Percentiles rank a stretch among this genome's conserved stretches.
Evolutionary conservation across 2,797 vertebrate genomes (phyloP).

Genomic region (Neosilurus hyrtlii): DNA sequence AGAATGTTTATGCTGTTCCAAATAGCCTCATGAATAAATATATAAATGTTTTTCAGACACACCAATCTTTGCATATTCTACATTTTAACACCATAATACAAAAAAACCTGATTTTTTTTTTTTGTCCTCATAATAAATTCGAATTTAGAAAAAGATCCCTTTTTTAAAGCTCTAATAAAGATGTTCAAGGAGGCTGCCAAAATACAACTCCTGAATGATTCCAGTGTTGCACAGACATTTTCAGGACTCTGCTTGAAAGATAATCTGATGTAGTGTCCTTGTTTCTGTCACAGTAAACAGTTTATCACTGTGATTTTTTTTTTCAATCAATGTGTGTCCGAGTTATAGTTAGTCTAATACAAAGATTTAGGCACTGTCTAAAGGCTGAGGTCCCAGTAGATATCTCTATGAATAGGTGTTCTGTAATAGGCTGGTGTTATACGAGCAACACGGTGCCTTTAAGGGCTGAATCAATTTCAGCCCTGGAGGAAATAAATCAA

Average conservation of each 20-base stretch:
- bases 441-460: no score
- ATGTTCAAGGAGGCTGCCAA: neutral
- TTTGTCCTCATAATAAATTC: neutral
- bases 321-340: no score
- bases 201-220: neutral
- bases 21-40: neutral
- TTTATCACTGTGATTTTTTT: neutral
- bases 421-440: no score
- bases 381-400: no score
- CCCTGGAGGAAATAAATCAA: no score
- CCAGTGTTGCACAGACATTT: neutral
- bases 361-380: no score
- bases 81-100: neutral
- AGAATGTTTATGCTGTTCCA: neutral
- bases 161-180: neutral
- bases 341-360: no score
- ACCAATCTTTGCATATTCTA: neutral
- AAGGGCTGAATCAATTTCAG: no score
- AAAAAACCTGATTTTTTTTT: neutral
- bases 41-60: neutral
- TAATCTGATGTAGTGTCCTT: neutral
- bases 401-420: no score
- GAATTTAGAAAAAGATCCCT: no score
- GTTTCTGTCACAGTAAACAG: neutral
- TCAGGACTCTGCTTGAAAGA: neutral